Conservation (phyloP, 2,888 invertebrate genomes). For the Heliconius ethilla region DNA sequence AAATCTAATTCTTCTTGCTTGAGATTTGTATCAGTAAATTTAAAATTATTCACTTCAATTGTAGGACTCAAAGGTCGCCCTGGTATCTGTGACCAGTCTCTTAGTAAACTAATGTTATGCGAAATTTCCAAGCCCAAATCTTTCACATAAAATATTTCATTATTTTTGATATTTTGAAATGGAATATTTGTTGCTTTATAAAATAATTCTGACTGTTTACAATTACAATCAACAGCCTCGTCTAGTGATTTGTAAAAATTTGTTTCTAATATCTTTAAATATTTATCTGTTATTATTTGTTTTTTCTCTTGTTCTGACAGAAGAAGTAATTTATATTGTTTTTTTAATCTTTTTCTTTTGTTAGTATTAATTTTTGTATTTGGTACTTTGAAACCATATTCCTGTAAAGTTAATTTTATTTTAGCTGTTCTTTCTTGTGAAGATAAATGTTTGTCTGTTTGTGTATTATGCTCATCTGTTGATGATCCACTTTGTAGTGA, state of each 20-base stretch:
- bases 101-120: conserved; percentile 73
- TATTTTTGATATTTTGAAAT: conserved; percentile 59
- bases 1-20: conserved; percentile 66
- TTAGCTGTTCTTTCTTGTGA: conserved; percentile 61
- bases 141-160: conserved; percentile 71
- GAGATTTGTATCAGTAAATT: conserved; percentile 63
- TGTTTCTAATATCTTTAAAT: conserved; percentile 62
- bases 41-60: conserved; percentile 49
- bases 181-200: conserved; percentile 58
- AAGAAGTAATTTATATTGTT: conserved; percentile 61
- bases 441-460: conserved; percentile 48
- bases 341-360: conserved; percentile 56
- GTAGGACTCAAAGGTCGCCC: conserved; percentile 83
- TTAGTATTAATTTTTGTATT: conserved; percentile 52
- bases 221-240: conserved; percentile 24
- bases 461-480: conserved; percentile 36
- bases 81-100: conserved; percentile 83
- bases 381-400: conserved; percentile 83
- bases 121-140: conserved; percentile 67
- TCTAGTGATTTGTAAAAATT: conserved; percentile 30
- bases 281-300: conserved; percentile 64
- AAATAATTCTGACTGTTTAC: conserved; percentile 50
- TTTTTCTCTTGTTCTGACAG: conserved; percentile 59
- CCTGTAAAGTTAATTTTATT: conserved; percentile 80
- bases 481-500: conserved; percentile 63